Evolutionary conservation across 1,140 invertebrate genomes (phyloP).

Genomic region (Lineus longissimus): DNA sequence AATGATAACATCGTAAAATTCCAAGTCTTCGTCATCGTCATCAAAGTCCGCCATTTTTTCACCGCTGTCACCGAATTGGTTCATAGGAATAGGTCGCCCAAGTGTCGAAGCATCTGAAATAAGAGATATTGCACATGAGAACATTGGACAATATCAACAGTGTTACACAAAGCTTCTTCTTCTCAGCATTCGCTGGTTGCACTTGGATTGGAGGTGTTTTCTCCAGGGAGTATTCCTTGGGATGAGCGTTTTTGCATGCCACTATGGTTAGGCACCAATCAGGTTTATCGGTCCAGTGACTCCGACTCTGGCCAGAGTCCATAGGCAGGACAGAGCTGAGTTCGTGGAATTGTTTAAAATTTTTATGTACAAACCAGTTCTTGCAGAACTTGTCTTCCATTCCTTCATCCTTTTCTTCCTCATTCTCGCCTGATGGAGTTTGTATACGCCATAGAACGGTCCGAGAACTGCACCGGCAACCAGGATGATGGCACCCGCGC

Average conservation of each 20-base stretch:
- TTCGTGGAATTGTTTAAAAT: too few relatives aligned
- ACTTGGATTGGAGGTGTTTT: too few relatives aligned
- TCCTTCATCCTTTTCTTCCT: slow-evolving; percentile 10
- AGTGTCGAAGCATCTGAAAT: neutral
- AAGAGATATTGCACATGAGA: neutral
- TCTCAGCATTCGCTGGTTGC: too few relatives aligned
- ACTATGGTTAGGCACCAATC: too few relatives aligned
- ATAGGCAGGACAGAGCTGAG: too few relatives aligned
- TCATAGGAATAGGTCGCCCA: neutral
- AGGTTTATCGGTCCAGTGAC: too few relatives aligned
- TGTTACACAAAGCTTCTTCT: too few relatives aligned
- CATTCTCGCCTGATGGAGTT: slow-evolving; percentile 22
- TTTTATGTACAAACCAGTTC: too few relatives aligned
- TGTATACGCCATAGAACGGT: slow-evolving; percentile 41
- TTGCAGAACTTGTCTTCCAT: too few relatives aligned
- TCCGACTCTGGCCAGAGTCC: too few relatives aligned
- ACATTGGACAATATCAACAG: neutral
- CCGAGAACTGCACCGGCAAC: slow-evolving; percentile 41
- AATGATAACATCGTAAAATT: neutral
- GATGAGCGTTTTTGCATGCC: too few relatives aligned
- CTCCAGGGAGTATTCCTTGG: too few relatives aligned
- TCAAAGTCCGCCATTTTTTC: neutral
- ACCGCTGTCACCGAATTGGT: neutral
- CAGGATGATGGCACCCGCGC: slow-evolving; percentile 41
- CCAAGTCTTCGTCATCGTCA: neutral